Evolutionary conservation across 2,113 vertebrate species (phyloP), one percentile per base, ranked within the genome.

Genomic region (Psittacus erithacus): DNA sequence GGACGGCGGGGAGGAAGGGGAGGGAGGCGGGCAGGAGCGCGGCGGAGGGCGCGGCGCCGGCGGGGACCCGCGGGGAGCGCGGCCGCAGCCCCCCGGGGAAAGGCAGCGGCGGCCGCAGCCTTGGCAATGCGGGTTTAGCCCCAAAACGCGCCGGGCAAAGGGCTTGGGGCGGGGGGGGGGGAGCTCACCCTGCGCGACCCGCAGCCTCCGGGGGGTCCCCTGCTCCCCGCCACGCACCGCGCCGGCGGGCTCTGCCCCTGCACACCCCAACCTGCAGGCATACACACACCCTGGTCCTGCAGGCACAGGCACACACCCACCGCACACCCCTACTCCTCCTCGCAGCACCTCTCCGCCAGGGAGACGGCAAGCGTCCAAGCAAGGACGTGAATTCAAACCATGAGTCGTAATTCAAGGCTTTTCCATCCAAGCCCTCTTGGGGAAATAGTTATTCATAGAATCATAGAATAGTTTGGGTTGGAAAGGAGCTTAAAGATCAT

Each of bases 1-100:
- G 79, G 38, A 41, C 39, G 79, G 87, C 38, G 46, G 63, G 92
- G 50, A 91, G 92, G 96, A 94, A 93, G 95, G 86, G 90, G 95
- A 81, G 86, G 95, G 92, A 75, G 55, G 65, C 95, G 96, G 65
- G 92, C 95, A 59, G 5, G 52, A 53, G 52, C 52, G 52, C 96
- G 88, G 91, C 52, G 92, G 70, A 85, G 96, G 95, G 86, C 77
- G 93, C 90, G 88, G 90, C 69, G 77, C 65, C 71, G 85, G 50
- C 79, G 70, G 33, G 55, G 55, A 59, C 55, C 55, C 55, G 33
- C 55, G 33, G 55, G 13, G 55, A 59, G 55, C 55, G 55, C 31
- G 55, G 55, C 55, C 55, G 55, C 55, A n/a, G 55, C 20, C 55
- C 55, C 55, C 20, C 33, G 55, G 18, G 29, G 29, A 55, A 55